Conservation (phyloP, 2,113 vertebrate genomes). For the Poeciliopsis occidentalis region DNA sequence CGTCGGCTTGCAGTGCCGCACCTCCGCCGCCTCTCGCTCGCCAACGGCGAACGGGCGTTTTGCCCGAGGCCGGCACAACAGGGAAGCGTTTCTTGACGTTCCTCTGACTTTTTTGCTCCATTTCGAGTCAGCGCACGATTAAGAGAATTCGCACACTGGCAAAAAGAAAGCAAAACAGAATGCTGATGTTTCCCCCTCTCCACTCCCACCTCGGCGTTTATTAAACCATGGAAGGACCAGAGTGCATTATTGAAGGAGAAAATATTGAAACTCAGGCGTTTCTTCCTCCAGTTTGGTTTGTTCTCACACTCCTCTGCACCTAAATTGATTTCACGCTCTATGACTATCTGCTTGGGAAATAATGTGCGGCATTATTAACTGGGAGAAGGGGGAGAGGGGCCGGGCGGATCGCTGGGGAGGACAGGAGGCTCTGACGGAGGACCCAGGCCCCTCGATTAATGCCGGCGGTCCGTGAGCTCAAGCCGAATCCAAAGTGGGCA, state of each 20-base stretch:
- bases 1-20: conserved; percentile 33
- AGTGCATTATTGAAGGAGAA: conserved; percentile 67
- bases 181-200: background rate
- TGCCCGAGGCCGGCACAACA: background rate
- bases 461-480: conserved; percentile 44
- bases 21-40: conserved; percentile 36
- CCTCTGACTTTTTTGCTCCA: background rate
- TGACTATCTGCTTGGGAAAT: conserved; percentile 72
- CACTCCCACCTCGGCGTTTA: conserved; percentile 43
- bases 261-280: conserved; percentile 72
- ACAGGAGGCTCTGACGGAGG: conserved; percentile 56
- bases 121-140: background rate
- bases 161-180: background rate
- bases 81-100: background rate
- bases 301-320: conserved; percentile 70
- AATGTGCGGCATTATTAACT: conserved; percentile 73
- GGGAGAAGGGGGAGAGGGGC: conserved; percentile 23
- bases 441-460: conserved; percentile 29
- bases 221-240: conserved; percentile 68
- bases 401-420: conserved; percentile 51
- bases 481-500: conserved; percentile 27
- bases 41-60: conserved; percentile 15
- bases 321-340: conserved; percentile 77
- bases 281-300: conserved; percentile 62
- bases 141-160: background rate